Percentiles rank a stretch among this genome's conserved stretches.
These are phyloP conservation scores for Microtus obscurus DNA, from an alignment of 2,797 vertebrate genomes.

Conservation along the genomic window DNA sequence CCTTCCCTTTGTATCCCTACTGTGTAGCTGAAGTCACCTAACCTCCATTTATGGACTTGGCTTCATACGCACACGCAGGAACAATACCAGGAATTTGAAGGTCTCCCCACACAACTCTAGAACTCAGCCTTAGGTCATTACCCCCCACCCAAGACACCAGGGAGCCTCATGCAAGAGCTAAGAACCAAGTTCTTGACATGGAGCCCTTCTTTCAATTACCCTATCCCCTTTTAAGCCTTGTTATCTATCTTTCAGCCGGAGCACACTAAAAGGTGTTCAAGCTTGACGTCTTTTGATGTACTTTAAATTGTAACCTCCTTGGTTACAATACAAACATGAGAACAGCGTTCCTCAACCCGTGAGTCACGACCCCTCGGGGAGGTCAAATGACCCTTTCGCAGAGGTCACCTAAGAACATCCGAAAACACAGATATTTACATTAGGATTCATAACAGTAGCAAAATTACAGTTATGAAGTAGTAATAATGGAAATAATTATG, in stretches of 20 bases:
- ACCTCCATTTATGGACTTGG: neutral
- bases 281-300: neutral
- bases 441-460: neutral
- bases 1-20: neutral
- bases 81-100: slow-evolving; percentile 13
- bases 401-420: no score
- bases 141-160: neutral
- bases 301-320: neutral
- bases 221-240: neutral
- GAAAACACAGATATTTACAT: neutral
- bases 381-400: neutral
- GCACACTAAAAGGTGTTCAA: neutral
- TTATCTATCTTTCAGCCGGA: slow-evolving; percentile 29
- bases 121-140: neutral
- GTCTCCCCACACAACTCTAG: slow-evolving; percentile 1
- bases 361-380: neutral
- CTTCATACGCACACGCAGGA: neutral
- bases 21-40: neutral
- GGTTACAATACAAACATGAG: neutral
- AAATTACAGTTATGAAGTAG: neutral
- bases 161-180: neutral
- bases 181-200: neutral
- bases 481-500: neutral
- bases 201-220: slow-evolving; percentile 17
- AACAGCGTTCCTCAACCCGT: neutral